Evolutionary conservation across 2,797 vertebrate genomes (phyloP).

Genomic region (Urocyon cinereoargenteus): DNA sequence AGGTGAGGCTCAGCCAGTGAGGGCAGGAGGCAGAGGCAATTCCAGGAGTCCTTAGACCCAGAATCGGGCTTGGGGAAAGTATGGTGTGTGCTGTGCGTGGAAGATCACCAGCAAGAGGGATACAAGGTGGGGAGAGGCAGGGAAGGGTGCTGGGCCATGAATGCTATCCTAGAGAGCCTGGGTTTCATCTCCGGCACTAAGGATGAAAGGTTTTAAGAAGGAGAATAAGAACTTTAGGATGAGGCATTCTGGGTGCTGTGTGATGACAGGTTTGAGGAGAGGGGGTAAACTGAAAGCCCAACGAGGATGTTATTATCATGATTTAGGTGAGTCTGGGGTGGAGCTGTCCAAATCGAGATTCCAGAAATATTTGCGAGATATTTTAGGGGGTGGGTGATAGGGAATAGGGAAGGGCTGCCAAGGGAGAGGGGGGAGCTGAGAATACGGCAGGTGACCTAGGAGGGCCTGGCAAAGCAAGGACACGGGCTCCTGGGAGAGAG

Average conservation of each 20-base stretch:
- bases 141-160: background rate
- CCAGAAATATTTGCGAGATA: background rate
- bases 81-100: background rate
- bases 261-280: background rate
- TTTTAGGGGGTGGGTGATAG: background rate
- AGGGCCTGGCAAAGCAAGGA: background rate
- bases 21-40: background rate
- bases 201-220: background rate
- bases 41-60: background rate
- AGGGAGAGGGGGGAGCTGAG: background rate
- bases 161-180: background rate
- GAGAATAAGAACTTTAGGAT: background rate
- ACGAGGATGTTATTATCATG: no score
- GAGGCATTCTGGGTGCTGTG: background rate
- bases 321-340: background rate
- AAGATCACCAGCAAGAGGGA: background rate
- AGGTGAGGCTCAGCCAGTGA: rapidly evolving
- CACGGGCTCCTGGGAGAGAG: background rate
- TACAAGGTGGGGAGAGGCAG: rapidly evolving
- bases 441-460: background rate
- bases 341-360: background rate
- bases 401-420: background rate
- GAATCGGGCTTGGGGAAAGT: rapidly evolving
- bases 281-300: rapidly evolving
- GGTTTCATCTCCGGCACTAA: background rate